Base-by-base conservation (phyloP, 2,888 invertebrate genomes). In the Campoletis raptor region DNA sequence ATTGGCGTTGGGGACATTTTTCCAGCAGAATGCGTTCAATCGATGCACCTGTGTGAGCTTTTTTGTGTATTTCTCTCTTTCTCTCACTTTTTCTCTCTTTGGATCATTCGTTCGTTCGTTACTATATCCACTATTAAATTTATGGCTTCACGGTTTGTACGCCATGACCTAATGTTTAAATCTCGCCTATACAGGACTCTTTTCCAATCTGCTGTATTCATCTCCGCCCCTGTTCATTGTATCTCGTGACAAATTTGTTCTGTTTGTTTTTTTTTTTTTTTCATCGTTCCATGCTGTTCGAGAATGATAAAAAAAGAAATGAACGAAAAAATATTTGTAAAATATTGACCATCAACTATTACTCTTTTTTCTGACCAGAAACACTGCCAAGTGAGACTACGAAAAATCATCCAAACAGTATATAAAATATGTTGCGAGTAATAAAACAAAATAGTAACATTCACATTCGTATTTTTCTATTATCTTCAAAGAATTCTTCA, bases 21-120 rank as follows among this genome's bases (percentile, higher is more conserved):
- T 88, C 82, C 85, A 82, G 79, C 57, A 80, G 86, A 80, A 85
- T 79, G 82, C 80, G 76, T 86, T 86, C 74, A 72, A 88, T 84
- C 79, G 82, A 82, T 80, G 81, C 83, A 86, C 83, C 86, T 86
- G 85, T 70, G 67, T 64, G 78, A 80, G 64, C 57, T 76, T 79
- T 79, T 79, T 73, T 64, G 57, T 81, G 61, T 24, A 18, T 12
- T 30, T 66, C 48, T 42, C 36, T 61, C 66, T 70, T 52, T 48
- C 37, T 40, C 40, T 57, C 42, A 30, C 37, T 45, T 40, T 7
- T 10, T 72, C 24, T 77, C 67, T 18, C 12, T 15, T 21, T 70
- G 30, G 9, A 15, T 30, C 6, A 12, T 24, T 57, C 30, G 30
- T 30, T 61, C 30, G 10, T 40, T 69, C 67, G 78, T 76, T 84